These are phyloP conservation scores for Polydrusus pterygomalis DNA, from an alignment of 2,888 invertebrate genomes.

Conservation along the genomic window DNA sequence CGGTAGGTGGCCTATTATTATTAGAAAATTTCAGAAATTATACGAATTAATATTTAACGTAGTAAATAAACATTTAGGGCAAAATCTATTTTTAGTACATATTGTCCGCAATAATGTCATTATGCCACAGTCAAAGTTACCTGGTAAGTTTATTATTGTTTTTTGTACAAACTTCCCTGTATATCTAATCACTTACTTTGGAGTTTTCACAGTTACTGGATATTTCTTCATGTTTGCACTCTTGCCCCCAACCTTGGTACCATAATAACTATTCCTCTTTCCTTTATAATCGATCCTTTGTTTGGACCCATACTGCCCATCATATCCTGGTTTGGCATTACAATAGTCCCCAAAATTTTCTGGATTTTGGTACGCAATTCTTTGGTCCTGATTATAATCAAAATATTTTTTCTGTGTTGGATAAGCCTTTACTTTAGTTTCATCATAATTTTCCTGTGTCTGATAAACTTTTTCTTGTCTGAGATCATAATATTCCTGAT, in stretches of 20 bases:
- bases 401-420: neutral
- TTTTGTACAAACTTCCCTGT: no score
- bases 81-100: no score
- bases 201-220: conserved; percentile 40
- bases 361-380: neutral
- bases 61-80: no score
- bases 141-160: no score
- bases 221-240: conserved; percentile 23
- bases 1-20: no score
- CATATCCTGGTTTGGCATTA: neutral
- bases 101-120: no score
- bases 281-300: neutral
- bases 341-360: conserved; percentile 9
- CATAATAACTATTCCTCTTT: conserved; percentile 8
- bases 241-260: neutral
- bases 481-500: neutral
- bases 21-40: no score
- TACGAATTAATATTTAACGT: no score
- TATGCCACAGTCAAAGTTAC: no score
- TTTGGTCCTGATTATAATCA: neutral
- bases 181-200: conserved; percentile 33
- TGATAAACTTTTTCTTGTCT: neutral
- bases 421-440: no score
- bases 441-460: neutral
- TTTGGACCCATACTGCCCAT: neutral